Evolutionary conservation across 2,113 vertebrate species (phyloP), one percentile per base, ranked within the genome.

Genomic region (Ia io): DNA sequence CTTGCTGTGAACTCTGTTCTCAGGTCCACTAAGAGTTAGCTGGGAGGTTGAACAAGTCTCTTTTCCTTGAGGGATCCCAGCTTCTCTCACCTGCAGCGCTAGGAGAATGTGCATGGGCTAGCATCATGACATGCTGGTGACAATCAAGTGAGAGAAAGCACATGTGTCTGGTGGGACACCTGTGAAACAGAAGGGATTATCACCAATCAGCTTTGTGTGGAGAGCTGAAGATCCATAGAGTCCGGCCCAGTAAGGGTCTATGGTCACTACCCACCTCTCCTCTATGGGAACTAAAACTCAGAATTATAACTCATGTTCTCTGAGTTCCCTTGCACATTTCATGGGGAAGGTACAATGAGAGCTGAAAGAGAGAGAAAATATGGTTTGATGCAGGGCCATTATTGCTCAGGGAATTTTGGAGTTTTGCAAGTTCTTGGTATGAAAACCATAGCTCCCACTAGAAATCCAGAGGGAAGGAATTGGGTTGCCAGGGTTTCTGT

Each of bases 1-100:
- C 30, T 37, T 76, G 37, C 44, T 51, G 11, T 63, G 53, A 23
- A 6, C 44, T 17, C 61, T n/a, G 7, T 70, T 78, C 22, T 25
- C 13, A 40, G 53, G 49, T 53, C 18, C 30, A 63, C 37, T 25
- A 77, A 14, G 30, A 59, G 73, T 63, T 13, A 84, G 32, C 32
- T 35, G 32, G 9, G 23, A 28, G 69, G 0, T 2, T 3, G 2
- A 5, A 25, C 30, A 17, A 1, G 0, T 9, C 16, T 6, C 51
- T 59, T 35, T 70, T 28, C 56, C 51, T 59, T 35, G 63, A 0
- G 4, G 20, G 47, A 47, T 49, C 32, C 69, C 28, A 53, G 49
- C 35, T 40, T 53, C 35, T 49, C 47, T 63, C 10, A 8, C 32
- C 37, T 30, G 17, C 2, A 32, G 11, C 32, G 8, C 16, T 1